phyloP scores from a whole-genome alignment of 2,113 vertebrate species.

The Lonchura striata region DNA sequence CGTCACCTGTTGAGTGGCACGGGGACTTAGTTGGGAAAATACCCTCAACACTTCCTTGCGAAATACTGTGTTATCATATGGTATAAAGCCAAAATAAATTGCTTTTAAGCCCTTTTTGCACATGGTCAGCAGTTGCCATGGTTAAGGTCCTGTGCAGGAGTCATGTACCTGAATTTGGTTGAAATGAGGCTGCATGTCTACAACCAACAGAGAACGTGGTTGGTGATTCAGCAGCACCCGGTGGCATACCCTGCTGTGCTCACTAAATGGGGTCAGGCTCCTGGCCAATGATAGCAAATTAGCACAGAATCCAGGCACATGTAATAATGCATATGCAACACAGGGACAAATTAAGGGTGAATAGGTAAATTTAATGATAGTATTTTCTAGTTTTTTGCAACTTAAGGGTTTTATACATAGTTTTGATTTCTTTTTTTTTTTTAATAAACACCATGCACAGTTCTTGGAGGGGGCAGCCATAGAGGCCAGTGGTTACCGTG shows the following conservation, averaged over 20 bases:
- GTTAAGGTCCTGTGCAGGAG: neutral
- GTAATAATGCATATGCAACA: neutral
- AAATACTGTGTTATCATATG: neutral
- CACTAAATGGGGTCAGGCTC: neutral
- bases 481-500: neutral
- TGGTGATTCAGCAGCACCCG: neutral
- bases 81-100: neutral
- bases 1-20: fast-evolving
- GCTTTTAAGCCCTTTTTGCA: neutral
- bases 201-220: neutral
- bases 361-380: neutral
- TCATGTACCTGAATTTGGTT: neutral
- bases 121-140: fast-evolving
- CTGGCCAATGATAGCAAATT: neutral
- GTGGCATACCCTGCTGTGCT: neutral
- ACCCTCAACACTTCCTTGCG: neutral
- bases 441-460: fast-evolving
- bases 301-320: neutral
- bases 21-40: neutral
- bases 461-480: neutral
- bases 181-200: neutral
- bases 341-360: neutral
- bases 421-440: neutral
- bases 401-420: neutral
- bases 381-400: neutral